Conservation (phyloP, 2,113 vertebrate genomes). For the Glareola pratincola region DNA sequence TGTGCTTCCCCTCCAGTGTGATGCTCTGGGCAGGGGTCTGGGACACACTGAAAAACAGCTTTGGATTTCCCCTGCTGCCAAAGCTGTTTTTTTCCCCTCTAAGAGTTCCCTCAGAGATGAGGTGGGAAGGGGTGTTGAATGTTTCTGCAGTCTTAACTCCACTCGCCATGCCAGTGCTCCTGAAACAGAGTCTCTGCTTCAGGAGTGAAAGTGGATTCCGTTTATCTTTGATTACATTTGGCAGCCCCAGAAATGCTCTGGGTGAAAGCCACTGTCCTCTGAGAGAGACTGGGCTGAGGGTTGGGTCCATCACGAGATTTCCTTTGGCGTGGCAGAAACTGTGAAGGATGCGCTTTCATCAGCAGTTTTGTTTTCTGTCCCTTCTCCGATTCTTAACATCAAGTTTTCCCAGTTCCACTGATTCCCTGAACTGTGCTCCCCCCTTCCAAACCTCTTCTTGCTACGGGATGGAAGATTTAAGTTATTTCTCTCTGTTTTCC, state of each 20-base stretch:
- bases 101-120: neutral
- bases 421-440: neutral
- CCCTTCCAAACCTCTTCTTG: neutral
- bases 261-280: neutral
- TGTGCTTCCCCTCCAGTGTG: neutral
- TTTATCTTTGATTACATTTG: accelerated
- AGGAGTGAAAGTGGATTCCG: accelerated
- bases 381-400: neutral
- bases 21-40: too few relatives aligned
- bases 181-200: accelerated
- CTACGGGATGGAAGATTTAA: neutral
- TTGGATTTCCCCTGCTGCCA: neutral
- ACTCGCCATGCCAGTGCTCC: accelerated
- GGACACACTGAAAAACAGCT: accelerated
- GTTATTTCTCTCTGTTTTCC: neutral
- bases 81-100: neutral
- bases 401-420: neutral
- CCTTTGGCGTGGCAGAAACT: too few relatives aligned
- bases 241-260: accelerated
- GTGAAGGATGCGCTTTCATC: accelerated
- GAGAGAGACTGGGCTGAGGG: neutral
- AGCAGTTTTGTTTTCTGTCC: neutral
- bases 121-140: neutral
- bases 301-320: accelerated
- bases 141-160: neutral